Evolutionary conservation across 2,888 invertebrate species (phyloP).

Genomic region (Platerodrilus igneus): DNA sequence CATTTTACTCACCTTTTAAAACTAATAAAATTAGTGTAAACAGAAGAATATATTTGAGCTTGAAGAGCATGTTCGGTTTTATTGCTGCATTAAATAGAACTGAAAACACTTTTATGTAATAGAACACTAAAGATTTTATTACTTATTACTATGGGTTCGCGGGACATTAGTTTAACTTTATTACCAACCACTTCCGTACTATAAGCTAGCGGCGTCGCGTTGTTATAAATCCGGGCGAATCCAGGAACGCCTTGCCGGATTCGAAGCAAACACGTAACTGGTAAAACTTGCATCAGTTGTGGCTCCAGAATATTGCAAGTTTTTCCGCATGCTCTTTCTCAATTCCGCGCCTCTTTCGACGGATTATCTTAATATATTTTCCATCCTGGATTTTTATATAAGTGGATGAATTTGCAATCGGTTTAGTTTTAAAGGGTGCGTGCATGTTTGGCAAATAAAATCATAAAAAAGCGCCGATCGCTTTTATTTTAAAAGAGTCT

Average conservation of each 20-base stretch:
- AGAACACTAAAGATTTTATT: constrained; percentile 36
- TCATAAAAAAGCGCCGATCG: too few species aligned
- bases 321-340: constrained; percentile 31
- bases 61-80: constrained; percentile 14
- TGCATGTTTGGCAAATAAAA: too few species aligned
- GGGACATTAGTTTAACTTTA: constrained; percentile 28
- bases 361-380: constrained; percentile 27
- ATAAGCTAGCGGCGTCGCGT: constrained; percentile 1
- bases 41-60: constrained; percentile 11
- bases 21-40: constrained; percentile 20
- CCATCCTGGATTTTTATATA: constrained; percentile 25
- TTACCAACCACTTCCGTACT: constrained; percentile 9
- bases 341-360: constrained; percentile 24
- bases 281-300: constrained; percentile 21
- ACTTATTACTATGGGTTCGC: constrained; percentile 31
- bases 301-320: constrained; percentile 18
- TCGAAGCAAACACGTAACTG: constrained; percentile 23
- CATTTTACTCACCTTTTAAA: constrained; percentile 21
- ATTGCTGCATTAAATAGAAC: constrained; percentile 33
- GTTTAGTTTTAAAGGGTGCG: too few species aligned
- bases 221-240: too few species aligned
- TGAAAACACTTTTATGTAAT: constrained; percentile 38
- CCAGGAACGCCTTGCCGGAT: constrained; percentile 13
- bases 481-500: constrained; percentile 14
- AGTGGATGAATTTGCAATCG: too few species aligned